Base-by-base conservation (phyloP, 2,113 vertebrate genomes). In the Amia ocellicauda region DNA sequence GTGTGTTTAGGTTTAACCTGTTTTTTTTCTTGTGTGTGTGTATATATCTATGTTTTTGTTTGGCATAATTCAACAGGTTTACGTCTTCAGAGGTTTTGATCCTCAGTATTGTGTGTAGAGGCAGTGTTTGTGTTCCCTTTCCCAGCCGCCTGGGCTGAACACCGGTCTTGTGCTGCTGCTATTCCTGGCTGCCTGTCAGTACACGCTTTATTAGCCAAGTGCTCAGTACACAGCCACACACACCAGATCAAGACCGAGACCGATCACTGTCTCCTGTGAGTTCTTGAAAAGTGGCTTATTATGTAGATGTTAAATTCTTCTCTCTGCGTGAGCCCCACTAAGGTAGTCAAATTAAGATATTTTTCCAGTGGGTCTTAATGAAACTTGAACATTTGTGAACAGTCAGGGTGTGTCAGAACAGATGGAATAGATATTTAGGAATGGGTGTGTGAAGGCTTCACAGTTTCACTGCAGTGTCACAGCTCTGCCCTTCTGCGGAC, bases 111-210 rank as follows among this genome's bases (percentile, higher is more conserved):
- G 5, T 36, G 31, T 36, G 31, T 36, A 36, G 31, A 7, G 31
- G 5, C 31, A 36, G 43, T 47, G 43, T 47, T 47, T 3, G 4
- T 3, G 10, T 47, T 47, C 16, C n/a, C 2, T 47, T 8, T 13
- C 43, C 43, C 1, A 47, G 4, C n/a, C 10, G 43, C 43, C 7
- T n/a, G 43, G 43, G 43, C 16, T 47, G n/a, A 47, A 47, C 43
- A n/a, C 3, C 3, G 9, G 51, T 24, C 4, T 43, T 19, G 52
- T 70, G 56, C 24, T 60, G 47, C 59, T 65, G 53, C 58, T 71
- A 64, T 69, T 74, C 66, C 57, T 68, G 61, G 62, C 57, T 54
- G 42, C 56, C 43, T 66, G 60, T 66, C 52, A 62, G 41, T 58
- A 50, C 41, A 3, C 22, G 42, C 42, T 1, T 56, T 55, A 36